Base-by-base conservation (phyloP, 2,888 invertebrate species). In the Omphaloscelis lunosa region DNA sequence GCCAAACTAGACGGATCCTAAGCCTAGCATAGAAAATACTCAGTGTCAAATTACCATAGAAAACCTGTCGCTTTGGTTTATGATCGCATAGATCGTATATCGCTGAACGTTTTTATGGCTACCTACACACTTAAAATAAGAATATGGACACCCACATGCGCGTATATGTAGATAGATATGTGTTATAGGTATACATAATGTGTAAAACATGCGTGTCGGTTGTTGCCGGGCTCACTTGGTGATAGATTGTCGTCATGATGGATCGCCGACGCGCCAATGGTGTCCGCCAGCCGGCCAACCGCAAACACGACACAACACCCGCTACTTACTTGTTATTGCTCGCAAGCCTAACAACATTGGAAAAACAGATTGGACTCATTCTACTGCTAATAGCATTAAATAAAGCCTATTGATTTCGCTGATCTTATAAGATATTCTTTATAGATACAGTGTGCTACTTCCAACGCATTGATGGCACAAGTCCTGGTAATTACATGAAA, bases 241-340 rank as follows among this genome's bases (percentile, higher is more conserved):
- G 94, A 94, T 94, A 93, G 94, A 94, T 95, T 91, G 94, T 90
- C 90, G 90, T 88, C 91, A 91, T 95, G 94, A 95, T 94, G 93
- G 94, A 94, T 95, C 92, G 91, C 87, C 87, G 83, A 75, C 72
- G 88, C 87, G 89, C 91, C 91, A 90, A 89, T 92, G 89, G 88
- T 89, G 89, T 87, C 88, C 84, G 84, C 80, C 68, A 79, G 83
- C 77, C 79, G 63, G 88, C 88, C 91, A 88, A 91, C 92, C 93
- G 92, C 94, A 93, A 93, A 93, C 94, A 92, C 87, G 88, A 85
- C 88, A 84, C 88, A 83, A 80, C 76, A 79, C 89, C 85, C 80
- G 85, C 88, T 89, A 91, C 86, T 85, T 82, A 83, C 77, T 72
- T 86, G 82, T 90, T 91, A 89, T 90, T 88, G 80, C 86, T 80